Base-by-base conservation (phyloP, 2,113 vertebrate genomes). In the Propithecus coquereli region DNA sequence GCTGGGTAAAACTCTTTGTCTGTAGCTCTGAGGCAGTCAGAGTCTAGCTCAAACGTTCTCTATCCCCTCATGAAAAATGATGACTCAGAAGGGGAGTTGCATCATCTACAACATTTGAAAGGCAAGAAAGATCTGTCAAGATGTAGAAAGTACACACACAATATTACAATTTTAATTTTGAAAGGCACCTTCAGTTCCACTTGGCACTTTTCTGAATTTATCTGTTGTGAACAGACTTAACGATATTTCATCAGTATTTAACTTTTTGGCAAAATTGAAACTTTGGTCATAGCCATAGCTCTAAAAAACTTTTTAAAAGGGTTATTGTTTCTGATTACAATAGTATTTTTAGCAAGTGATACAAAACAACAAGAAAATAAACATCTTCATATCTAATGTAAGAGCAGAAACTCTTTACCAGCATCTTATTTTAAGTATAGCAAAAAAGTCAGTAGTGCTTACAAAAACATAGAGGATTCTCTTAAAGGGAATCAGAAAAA, bases 251-350 rank as follows among this genome's bases (percentile, higher is more conserved):
- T 63, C 63, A 37, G 63, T 54, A 70, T 85, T 95, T 92, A 85
- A 93, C 57, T 81, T 96, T 97, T 97, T 98, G 95, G 95, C 97
- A 97, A 96, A 94, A 92, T 13, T 87, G 77, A 87, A 96, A 91
- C 92, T 95, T 97, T 98, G 97, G 95, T 97, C 76, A 50, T 13
- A 59, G 88, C 79, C 50, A 76, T 6, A 85, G 96, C 88, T 91
- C 37, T 93, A 94, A 94, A 96, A 95, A 68, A n/a, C 32, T 94
- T 92, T 89, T n/a, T 70, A 93, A 83, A 79, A 45, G 52, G 40
- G 47, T 79, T 82, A 94, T 74, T 63, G 61, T 63, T 89, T 96
- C 82, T 63, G 87, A 80, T 90, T 76, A 91, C 96, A 94, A 76
- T 52, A 77, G n/a, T 77, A 84, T 80, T 90, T 90, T 91, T 70